Evolutionary conservation across 2,888 invertebrate genomes (phyloP).

Genomic region (Tuta absoluta): DNA sequence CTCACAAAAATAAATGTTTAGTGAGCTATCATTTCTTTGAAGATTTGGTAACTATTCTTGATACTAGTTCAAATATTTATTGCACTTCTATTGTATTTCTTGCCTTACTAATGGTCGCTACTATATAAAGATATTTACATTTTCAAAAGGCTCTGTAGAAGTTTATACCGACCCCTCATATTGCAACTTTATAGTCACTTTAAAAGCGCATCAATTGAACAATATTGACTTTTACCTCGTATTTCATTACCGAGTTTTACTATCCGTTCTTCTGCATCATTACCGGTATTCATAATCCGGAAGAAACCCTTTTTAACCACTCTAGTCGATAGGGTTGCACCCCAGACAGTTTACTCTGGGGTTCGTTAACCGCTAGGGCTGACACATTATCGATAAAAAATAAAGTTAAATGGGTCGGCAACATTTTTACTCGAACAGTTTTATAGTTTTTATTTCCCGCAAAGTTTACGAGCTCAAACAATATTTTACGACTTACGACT

Average conservation of each 20-base stretch:
- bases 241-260: conserved; percentile 23
- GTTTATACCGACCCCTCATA: no score
- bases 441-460: conserved; percentile 74
- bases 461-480: conserved; percentile 63
- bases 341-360: not conserved
- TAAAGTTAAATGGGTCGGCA: conserved; percentile 32
- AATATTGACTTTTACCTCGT: conserved; percentile 24
- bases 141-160: no score
- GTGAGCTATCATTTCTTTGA: no score
- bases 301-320: not conserved
- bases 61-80: no score
- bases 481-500: conserved; percentile 68
- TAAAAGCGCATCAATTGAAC: conserved; percentile 18
- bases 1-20: no score
- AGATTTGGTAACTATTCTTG: no score
- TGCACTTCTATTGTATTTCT: no score
- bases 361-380: conserved; percentile 21
- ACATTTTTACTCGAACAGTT: conserved; percentile 65
- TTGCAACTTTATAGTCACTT: not conserved
- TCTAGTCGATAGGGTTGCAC: conserved; percentile 3
- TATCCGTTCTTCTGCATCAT: conserved; percentile 24
- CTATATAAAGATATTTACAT: no score
- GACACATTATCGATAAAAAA: conserved; percentile 28
- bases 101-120: no score
- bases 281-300: conserved; percentile 14